These are phyloP conservation scores for Anser brachyrhynchus DNA, from an alignment of 2,113 vertebrate species.

Conservation along the genomic window DNA sequence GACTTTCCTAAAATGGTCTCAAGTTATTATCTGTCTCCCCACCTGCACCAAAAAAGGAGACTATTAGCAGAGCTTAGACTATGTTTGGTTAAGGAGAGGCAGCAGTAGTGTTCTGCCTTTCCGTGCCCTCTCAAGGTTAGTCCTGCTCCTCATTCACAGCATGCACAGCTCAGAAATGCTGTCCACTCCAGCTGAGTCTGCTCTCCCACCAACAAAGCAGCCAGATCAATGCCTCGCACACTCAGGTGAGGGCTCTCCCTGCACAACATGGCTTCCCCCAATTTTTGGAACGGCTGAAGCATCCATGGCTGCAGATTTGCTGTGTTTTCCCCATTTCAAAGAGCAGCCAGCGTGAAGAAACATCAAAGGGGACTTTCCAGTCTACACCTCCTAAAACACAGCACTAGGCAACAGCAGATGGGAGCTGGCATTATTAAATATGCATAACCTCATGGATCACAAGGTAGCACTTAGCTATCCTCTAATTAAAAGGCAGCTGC, in stretches of 20 bases:
- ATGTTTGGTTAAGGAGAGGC: neutral
- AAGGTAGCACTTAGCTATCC: constrained; percentile 25
- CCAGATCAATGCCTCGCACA: rapidly evolving
- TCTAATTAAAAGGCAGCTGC: constrained; percentile 63
- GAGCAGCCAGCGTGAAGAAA: neutral
- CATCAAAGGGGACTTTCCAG: constrained; percentile 51
- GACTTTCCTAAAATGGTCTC: neutral
- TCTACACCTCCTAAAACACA: neutral
- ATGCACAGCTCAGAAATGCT: neutral
- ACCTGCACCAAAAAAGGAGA: neutral
- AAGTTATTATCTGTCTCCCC: neutral
- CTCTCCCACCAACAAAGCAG: neutral
- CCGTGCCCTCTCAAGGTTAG: neutral
- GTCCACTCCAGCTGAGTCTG: neutral
- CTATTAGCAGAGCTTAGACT: neutral
- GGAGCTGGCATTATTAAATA: constrained; percentile 7
- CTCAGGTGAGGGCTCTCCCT: neutral
- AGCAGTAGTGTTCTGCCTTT: neutral
- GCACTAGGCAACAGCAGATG: constrained; percentile 12
- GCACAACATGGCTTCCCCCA: neutral
- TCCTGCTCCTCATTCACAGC: neutral
- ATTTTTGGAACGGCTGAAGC: neutral
- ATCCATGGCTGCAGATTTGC: rapidly evolving
- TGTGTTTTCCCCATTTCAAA: neutral
- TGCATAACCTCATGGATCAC: neutral